phyloP scores from a whole-genome alignment of 2,797 vertebrate species.

The Iguana delicatissima region DNA sequence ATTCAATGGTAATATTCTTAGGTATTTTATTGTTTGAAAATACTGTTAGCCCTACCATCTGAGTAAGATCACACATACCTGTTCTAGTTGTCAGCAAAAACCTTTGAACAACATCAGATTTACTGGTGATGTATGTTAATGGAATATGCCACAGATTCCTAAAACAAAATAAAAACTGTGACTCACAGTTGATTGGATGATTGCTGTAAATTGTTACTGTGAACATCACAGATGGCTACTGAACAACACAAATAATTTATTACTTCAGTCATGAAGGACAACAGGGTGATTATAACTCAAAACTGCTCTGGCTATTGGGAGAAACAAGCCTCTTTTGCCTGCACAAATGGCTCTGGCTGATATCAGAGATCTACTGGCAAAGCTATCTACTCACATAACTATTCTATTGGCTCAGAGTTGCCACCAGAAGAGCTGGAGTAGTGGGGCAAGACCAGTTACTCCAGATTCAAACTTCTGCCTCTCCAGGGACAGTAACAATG shows the following conservation, averaged over 20 bases:
- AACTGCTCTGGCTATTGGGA: too few relatives aligned
- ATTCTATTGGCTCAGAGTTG: too few relatives aligned
- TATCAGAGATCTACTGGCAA: too few relatives aligned
- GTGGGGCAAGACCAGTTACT: too few relatives aligned
- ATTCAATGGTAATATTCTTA: not conserved
- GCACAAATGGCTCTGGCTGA: too few relatives aligned
- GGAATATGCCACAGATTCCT: slow-evolving; percentile 93
- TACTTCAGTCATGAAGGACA: not conserved
- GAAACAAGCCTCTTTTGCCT: too few relatives aligned
- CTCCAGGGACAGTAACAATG: too few relatives aligned
- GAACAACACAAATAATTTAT: not conserved
- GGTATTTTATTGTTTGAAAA: not conserved
- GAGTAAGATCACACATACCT: slow-evolving; percentile 76
- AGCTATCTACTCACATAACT: too few relatives aligned
- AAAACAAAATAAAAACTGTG: slow-evolving; percentile 26
- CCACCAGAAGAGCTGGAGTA: too few relatives aligned
- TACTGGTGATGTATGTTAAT: slow-evolving; percentile 89
- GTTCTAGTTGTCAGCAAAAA: slow-evolving; percentile 88
- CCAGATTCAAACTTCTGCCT: too few relatives aligned
- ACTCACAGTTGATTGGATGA: not conserved
- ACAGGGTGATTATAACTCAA: too few relatives aligned
- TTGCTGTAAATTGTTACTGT: not conserved
- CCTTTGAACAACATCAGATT: slow-evolving; percentile 81
- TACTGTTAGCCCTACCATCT: not conserved
- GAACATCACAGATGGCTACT: not conserved